A percentile compares a stretch with the other conserved stretches of the same genome.
phyloP scores from a whole-genome alignment of 2,888 invertebrate species.

The Axea sp. region DNA sequence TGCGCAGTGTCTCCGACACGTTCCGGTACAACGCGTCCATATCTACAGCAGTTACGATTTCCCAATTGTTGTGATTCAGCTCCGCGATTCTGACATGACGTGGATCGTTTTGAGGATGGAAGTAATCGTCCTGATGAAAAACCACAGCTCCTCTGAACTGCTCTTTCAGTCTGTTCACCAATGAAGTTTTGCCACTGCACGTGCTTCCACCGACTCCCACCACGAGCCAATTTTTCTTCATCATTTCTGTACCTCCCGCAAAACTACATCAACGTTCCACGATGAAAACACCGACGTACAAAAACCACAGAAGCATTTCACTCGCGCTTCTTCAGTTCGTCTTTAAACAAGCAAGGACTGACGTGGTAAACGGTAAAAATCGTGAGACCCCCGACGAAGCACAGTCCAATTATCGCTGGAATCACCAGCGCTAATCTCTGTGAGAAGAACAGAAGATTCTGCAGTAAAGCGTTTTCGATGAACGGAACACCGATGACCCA shows the following conservation, averaged over 20 bases:
- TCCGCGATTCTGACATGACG: slow-evolving; percentile 83
- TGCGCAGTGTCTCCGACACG: too few relatives aligned
- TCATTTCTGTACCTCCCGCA: too few relatives aligned
- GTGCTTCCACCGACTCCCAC: slow-evolving; percentile 90
- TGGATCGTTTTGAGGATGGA: slow-evolving; percentile 84
- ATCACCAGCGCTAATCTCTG: slow-evolving; percentile 80
- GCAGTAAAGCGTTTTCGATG: slow-evolving; percentile 83
- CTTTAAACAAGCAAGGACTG: slow-evolving; percentile 64
- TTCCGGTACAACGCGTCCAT: slow-evolving; percentile 86
- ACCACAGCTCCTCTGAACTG: slow-evolving; percentile 79
- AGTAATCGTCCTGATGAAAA: slow-evolving; percentile 89
- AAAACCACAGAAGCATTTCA: slow-evolving; percentile 21
- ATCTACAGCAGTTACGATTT: slow-evolving; percentile 85
- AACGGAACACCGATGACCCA: slow-evolving; percentile 87
- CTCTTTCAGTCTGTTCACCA: slow-evolving; percentile 82
- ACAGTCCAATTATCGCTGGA: slow-evolving; percentile 83
- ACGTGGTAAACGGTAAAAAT: slow-evolving; percentile 83
- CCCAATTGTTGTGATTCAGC: slow-evolving; percentile 88
- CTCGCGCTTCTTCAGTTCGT: slow-evolving; percentile 30
- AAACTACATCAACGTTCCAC: too few relatives aligned
- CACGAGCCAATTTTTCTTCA: slow-evolving; percentile 81
- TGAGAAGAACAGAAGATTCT: slow-evolving; percentile 71
- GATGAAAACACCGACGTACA: too few relatives aligned
- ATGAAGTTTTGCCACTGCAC: slow-evolving; percentile 90
- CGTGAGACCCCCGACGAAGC: slow-evolving; percentile 85